phyloP scores from a whole-genome alignment of 2,888 invertebrate species.

The Phaedon cochleariae region DNA sequence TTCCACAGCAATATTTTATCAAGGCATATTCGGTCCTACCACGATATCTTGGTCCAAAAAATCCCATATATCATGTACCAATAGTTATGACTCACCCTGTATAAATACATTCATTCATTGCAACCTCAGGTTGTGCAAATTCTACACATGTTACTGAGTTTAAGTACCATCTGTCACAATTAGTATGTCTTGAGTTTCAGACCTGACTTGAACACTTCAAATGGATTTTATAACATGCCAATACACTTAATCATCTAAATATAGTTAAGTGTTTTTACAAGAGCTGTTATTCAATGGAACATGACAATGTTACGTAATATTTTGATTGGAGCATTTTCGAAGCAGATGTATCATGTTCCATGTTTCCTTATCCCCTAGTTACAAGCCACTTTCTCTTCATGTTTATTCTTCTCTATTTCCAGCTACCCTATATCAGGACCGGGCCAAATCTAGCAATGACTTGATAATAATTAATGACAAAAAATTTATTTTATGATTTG shows the following conservation, averaged over 20 bases:
- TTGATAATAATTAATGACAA: too few relatives aligned
- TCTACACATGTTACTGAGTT: background rate
- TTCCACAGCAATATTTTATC: too few relatives aligned
- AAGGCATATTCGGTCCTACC: too few relatives aligned
- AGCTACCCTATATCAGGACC: background rate
- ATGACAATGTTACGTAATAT: conserved; percentile 8
- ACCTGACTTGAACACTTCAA: background rate
- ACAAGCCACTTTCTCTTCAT: background rate
- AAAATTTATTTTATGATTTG: too few relatives aligned
- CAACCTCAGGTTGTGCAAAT: background rate
- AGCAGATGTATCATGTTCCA: conserved; percentile 14
- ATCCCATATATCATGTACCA: too few relatives aligned
- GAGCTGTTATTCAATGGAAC: background rate
- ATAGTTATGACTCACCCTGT: too few relatives aligned
- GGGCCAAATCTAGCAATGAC: too few relatives aligned
- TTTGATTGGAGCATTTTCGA: conserved; percentile 10
- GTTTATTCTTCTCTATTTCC: conserved; percentile 8
- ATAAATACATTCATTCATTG: too few relatives aligned
- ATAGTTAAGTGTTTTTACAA: conserved; percentile 2
- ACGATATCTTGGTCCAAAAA: too few relatives aligned
- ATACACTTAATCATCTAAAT: conserved; percentile 10
- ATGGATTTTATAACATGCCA: conserved; percentile 12
- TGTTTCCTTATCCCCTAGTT: background rate
- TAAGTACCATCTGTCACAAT: background rate
- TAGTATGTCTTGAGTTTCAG: background rate